Base-by-base conservation (phyloP, 2,113 vertebrate species). In the Lipophrys pholis region DNA sequence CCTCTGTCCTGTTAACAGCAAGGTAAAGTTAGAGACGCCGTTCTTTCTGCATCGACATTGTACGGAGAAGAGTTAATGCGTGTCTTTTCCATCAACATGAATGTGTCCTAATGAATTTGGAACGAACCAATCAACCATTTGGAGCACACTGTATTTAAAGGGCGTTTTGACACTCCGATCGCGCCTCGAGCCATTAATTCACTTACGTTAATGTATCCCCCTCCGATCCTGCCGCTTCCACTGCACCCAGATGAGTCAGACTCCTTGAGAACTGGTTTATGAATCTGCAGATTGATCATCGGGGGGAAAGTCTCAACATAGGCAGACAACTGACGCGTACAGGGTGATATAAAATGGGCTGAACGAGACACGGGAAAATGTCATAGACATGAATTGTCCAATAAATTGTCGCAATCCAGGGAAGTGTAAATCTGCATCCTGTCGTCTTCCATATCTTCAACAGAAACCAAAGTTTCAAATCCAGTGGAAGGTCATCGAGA, bases 401-500 rank as follows among this genome's bases (percentile, higher is more conserved):
- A 41, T 8, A 7, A 38, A 58, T 2, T 5, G 15, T 43, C 52
- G 46, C 30, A 54, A 15, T 53, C 12, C 1, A 14, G 14, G 16
- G 57, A 55, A 8, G 43, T 46, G 7, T 17, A 16, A 69, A 46
- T 48, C 6, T 11, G 11, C 62, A 53, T 2, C 30, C 14, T 7
- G 17, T 82, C 36, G 61, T 39, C 7, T 65, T 41, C 64, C 48
- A 11, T 8, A 74, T 73, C 52, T 12, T 16, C 0, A 52, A 77
- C 93, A 99, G 97, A 97, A 96, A 90, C 97, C 96, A 9, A 99
- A 95, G 89, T 99, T 97, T 86, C 95, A 98, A 83, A 95, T 98
- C 69, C 92, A 95, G 54, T 99, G 98, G 98, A 99, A 99, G 91
- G 97, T 99, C 78, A 96, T 99, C 0, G 96, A 99, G 76, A 93